Conservation (phyloP, 2,888 invertebrate species). For the Homarus gammarus region DNA sequence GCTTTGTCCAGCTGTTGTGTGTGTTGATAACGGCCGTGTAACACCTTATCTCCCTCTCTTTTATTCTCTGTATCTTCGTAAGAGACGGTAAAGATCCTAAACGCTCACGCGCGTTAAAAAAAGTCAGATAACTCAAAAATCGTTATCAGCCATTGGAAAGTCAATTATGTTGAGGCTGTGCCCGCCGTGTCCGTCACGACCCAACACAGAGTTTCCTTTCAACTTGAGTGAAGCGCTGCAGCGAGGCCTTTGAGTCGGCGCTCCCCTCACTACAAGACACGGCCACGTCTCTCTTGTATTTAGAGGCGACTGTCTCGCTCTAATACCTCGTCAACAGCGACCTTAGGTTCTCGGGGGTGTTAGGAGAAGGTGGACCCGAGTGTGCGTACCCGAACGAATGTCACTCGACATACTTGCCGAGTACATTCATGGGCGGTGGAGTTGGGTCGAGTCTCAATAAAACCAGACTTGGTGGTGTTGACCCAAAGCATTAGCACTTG, state of each 20-base stretch:
- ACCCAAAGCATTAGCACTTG: slow-evolving; percentile 15
- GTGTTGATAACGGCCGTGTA: too few species aligned
- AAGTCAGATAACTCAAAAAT: too few species aligned
- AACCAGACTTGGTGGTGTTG: slow-evolving; percentile 11
- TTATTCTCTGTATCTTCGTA: too few species aligned
- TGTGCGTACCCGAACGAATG: background rate
- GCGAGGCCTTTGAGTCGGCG: background rate
- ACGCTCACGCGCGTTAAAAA: too few species aligned
- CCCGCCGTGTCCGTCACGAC: background rate
- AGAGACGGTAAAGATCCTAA: too few species aligned
- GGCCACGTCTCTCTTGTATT: background rate
- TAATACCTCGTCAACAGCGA: too few species aligned
- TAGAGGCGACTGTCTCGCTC: background rate
- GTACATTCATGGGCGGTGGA: background rate
- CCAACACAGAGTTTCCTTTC: background rate
- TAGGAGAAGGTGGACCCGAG: background rate
- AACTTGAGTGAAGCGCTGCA: background rate
- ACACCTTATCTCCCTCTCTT: too few species aligned
- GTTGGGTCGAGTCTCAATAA: background rate
- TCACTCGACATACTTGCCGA: background rate
- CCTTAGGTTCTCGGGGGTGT: background rate
- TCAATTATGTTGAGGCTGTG: too few species aligned
- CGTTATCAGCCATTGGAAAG: too few species aligned
- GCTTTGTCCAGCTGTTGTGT: too few species aligned
- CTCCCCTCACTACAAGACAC: too few species aligned